Base-by-base conservation (phyloP, 2,113 vertebrate genomes). In the Bagarius yarrelli region DNA sequence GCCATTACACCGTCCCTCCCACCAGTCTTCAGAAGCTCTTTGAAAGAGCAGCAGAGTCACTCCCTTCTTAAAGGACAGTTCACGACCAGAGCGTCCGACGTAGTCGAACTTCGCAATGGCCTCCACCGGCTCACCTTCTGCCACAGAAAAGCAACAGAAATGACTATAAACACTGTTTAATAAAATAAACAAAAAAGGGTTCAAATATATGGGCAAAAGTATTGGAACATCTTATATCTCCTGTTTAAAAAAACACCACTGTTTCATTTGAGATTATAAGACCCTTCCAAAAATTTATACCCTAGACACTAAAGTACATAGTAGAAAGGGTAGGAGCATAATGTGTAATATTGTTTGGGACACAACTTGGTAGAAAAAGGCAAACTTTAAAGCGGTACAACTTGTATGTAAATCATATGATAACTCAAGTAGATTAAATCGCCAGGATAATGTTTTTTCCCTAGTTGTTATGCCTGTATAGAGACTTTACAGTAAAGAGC, bases 91-190 rank as follows among this genome's bases (percentile, higher is more conserved):
- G 71, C 98, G 95, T 76, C 98, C 98, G 25, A 93, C 77, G 0
- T 99, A 99, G 92, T 99, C 98, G 81, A 98, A 99, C 91, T 96
- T 97, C 69, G 97, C 98, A 86, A 97, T 95, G 59, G 97, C 97
- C 94, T 98, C 97, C 86, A 98, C 95, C 1, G 94, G 94, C 85
- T 99, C 97, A 0, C 95, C 95, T 81, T 99, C 98, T 99, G 88
- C 8, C 86, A 87, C 50, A 78, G 8, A 83, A n/a, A 72, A 12
- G 47, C 18, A 25, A 21, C 13, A 25, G 16, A 27, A 13, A 9
- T 52, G 18, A 52, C 23, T 47, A 53, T 11, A 52, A 34, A 55
- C 13, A 18, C 15, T 52, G 4, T 56, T 6, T 5, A 52, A 14
- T 21, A 53, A 55, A 32, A 55, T 5, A 18, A 52, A 34, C 25